Base-by-base conservation (phyloP, 2,797 vertebrate genomes). In the Sparus aurata region DNA sequence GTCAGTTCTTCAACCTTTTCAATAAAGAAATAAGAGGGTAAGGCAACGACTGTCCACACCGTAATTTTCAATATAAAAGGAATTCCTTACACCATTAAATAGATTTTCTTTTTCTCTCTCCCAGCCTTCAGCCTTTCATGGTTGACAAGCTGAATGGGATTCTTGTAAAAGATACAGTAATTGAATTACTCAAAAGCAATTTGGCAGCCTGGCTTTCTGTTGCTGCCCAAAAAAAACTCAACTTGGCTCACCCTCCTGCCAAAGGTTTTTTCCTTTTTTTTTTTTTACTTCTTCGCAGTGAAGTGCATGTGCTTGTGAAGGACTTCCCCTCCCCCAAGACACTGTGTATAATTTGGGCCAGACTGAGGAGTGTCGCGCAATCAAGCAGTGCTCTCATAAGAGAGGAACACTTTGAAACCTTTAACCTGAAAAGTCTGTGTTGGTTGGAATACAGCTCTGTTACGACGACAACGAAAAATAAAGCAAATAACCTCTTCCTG, bases 161-260 rank as follows among this genome's bases (percentile, higher is more conserved):
- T 83, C 80, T 82, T 85, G 78, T 82, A 87, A 88, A 80, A 83
- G 18, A 88, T 86, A 87, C 69, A 83, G 84, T 77, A 89, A 90
- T 85, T 89, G 59, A 93, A 88, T 87, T 86, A 87, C 79, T 84
- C 77, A 76, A 85, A 83, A 89, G 82, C 80, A 71, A 75, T 86
- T 90, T 90, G 86, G 85, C 87, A 84, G 58, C 16, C 62, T 43
- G 47, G 63, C 61, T 58, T 70, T 75, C 60, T 67, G 43, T 71
- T 72, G 65, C 84, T 55, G 68, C 78, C 69, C 75, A 76, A 79
- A 75, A 59, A 69, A 77, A 77, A 68, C n/a, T 71, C 18, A 59
- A 76, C 77, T 80, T 76, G 82, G 68, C 73, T 80, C 57, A 78
- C 45, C 16, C 38, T 50, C 62, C 30, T 74, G 68, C 68, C 75